Conservation (phyloP, 1,140 invertebrate genomes). For the Drosophila sp. region DNA sequence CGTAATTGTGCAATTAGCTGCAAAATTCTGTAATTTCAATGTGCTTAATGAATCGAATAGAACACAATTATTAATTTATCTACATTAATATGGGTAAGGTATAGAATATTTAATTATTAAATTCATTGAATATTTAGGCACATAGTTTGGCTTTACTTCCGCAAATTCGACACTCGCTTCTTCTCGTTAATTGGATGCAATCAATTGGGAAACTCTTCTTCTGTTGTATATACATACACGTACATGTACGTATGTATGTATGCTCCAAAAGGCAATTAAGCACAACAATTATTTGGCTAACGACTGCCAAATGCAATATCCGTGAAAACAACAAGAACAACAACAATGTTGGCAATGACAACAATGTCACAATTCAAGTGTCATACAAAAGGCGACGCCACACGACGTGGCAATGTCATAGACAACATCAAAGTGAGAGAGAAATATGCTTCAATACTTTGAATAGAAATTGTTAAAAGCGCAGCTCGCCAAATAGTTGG, state of each 20-base stretch:
- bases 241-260: no score
- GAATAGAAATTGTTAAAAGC: background rate
- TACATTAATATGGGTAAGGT: background rate
- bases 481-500: no score
- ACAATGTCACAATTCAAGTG: slow-evolving; percentile 73
- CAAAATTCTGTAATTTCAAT: background rate
- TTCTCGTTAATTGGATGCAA: no score
- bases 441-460: background rate
- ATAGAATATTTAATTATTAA: background rate
- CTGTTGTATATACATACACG: slow-evolving; percentile 28
- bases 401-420: slow-evolving; percentile 43
- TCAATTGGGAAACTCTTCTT: slow-evolving; percentile 5
- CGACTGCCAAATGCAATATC: slow-evolving; percentile 62
- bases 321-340: slow-evolving; percentile 46
- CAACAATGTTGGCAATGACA: slow-evolving; percentile 55
- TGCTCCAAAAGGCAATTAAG: slow-evolving; percentile 57
- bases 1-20: background rate
- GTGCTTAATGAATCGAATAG: background rate
- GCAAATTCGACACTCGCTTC: background rate
- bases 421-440: slow-evolving; percentile 7
- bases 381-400: slow-evolving; percentile 64
- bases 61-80: background rate
- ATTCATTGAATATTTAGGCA: background rate
- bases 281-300: slow-evolving; percentile 55
- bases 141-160: background rate